Conservation (phyloP, 2,113 vertebrate species). For the Tapirus terrestris region DNA sequence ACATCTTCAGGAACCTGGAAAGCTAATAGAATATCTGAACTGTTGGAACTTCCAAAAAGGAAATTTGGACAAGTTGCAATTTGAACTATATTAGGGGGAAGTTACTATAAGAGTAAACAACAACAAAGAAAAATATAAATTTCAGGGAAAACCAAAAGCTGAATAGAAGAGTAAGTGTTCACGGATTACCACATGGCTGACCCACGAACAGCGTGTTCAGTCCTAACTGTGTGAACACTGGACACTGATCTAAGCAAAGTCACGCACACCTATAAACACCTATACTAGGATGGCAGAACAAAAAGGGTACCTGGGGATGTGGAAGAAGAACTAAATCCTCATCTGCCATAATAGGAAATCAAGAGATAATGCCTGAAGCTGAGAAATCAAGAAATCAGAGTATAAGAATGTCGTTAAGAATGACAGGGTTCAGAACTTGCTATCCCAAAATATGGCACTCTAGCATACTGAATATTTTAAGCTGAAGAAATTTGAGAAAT, state of each 20-base stretch:
- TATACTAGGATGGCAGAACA: background rate
- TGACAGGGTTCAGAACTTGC: background rate
- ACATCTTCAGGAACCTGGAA: background rate
- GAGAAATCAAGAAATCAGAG: conserved; percentile 12
- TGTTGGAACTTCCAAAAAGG: background rate
- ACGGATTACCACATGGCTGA: background rate
- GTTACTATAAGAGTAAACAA: conserved; percentile 1
- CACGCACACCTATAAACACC: background rate
- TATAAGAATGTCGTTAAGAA: background rate
- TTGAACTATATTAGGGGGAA: background rate
- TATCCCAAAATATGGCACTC: background rate
- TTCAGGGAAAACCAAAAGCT: background rate
- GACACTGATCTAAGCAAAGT: background rate
- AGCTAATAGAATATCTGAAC: background rate
- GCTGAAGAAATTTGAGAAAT: background rate
- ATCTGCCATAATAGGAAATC: background rate
- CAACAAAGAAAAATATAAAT: background rate
- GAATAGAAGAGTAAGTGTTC: background rate
- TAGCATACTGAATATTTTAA: background rate
- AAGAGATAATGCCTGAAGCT: background rate
- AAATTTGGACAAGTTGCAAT: background rate
- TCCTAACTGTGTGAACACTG: background rate
- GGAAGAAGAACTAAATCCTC: background rate
- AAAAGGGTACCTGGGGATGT: background rate
- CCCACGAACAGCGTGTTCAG: background rate